Conservation (phyloP, 2,797 vertebrate genomes). For the Platalea minor region DNA sequence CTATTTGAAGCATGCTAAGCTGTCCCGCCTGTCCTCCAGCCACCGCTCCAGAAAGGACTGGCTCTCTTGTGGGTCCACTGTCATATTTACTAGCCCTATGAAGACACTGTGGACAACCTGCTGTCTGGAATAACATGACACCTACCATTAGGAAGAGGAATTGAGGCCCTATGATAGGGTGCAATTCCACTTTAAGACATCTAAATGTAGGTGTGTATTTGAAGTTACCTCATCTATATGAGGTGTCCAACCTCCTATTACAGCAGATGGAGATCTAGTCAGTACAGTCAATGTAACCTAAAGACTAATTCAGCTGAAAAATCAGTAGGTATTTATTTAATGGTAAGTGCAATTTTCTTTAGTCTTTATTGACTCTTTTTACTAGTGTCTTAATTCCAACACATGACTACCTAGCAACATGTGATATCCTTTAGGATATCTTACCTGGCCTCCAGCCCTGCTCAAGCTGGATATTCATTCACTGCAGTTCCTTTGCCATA, state of each 20-base stretch:
- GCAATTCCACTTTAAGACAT: not conserved
- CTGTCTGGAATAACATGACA: not conserved
- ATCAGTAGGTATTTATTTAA: not conserved
- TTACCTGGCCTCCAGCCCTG: not conserved
- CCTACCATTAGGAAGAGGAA: not conserved
- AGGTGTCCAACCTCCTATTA: not conserved
- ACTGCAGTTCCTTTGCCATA: not conserved
- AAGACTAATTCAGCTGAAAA: not conserved
- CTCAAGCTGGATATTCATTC: not conserved
- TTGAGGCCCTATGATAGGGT: not conserved
- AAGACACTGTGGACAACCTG: not conserved
- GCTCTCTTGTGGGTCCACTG: not conserved
- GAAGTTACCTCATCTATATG: not conserved
- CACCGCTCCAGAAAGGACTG: not conserved
- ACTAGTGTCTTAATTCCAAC: not conserved
- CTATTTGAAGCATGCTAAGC: not conserved
- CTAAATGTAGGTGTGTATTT: not conserved
- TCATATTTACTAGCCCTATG: fast-evolving
- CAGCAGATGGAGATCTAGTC: not conserved
- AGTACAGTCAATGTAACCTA: not conserved
- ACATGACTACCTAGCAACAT: not conserved
- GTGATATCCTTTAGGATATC: not conserved
- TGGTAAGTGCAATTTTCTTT: not conserved
- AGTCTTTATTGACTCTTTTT: not conserved
- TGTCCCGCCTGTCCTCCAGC: not conserved